phyloP scores from a whole-genome alignment of 2,113 vertebrate species.

The Rhinolophus ferrumequinum region DNA sequence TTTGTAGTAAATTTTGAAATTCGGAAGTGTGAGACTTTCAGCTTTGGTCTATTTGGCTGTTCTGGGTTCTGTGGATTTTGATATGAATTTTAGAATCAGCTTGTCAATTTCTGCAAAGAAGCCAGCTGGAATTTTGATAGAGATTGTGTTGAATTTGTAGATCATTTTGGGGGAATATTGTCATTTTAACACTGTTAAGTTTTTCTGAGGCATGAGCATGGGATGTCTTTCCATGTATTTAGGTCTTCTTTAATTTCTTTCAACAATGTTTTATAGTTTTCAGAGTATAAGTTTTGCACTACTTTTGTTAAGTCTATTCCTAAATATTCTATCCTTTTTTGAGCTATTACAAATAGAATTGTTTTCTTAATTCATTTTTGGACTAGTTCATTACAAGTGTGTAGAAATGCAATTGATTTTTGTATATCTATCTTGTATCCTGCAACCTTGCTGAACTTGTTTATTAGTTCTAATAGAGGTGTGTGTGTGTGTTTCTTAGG shows the following conservation, averaged over 20 bases:
- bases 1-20: constrained; percentile 14
- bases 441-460: neutral
- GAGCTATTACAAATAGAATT: neutral
- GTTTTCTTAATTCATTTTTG: constrained; percentile 44
- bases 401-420: neutral
- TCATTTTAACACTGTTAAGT: neutral
- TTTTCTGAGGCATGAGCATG: neutral
- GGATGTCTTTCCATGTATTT: neutral
- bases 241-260: constrained; percentile 1
- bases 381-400: neutral
- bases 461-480: neutral
- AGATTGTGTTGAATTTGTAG: neutral
- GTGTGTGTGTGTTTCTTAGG: neutral
- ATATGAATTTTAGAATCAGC: neutral
- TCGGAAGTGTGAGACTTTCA: neutral
- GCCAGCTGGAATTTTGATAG: neutral
- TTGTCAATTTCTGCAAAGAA: neutral
- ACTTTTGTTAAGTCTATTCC: neutral
- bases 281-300: neutral
- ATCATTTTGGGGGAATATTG: neutral
- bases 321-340: neutral
- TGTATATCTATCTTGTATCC: neutral
- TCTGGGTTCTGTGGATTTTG: neutral
- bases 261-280: neutral
- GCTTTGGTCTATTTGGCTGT: neutral